Evolutionary conservation across 2,888 invertebrate genomes (phyloP), one percentile per base, ranked within the genome.

Genomic region (Ametastegia equiseti): DNA sequence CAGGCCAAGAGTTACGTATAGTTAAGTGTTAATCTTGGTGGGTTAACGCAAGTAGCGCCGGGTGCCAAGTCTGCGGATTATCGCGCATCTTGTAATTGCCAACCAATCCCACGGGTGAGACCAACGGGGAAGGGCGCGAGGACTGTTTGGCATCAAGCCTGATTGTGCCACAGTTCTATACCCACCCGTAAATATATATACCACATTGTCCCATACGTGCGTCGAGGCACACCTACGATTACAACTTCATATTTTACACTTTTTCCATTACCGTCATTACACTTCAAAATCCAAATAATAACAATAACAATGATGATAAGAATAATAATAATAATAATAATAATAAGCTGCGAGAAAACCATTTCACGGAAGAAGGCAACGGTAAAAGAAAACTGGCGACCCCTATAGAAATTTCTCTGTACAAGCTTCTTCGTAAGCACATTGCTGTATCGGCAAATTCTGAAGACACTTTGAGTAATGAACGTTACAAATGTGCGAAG

Each of bases 11-110:
- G 89, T 89, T 89, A 89, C 88, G 87, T 88, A 88, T 88, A 88
- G 88, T 88, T 90, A 91, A 90, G 91, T 91, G 91, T 91, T 91
- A 91, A 91, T 91, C 91, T 91, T 88, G 90, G 88, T 89, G 90
- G 90, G 89, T 90, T 90, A 90, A 89, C 89, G 89, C 89, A 88
- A 89, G 89, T 85, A 86, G 88, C 87, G 87, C 85, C 88, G 86
- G 88, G 87, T 91, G 91, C 91, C 91, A 91, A 91, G 91, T 91
- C 90, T 90, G 90, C 88, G 90, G 91, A 91, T 91, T 91, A 91
- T 91, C 91, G 90, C 90, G 90, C 90, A 91, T 91, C 91, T 91
- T 91, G 91, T 91, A 91, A 91, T 91, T 91, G 91, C 91, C 91
- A 91, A 90, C 90, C 91, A 91, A 91, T 91, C 90, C 90, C 89